A percentile compares a stretch with the other conserved stretches of the same genome.
These are phyloP conservation scores for Sepioteuthis lessoniana DNA, from an alignment of 2,888 invertebrate species.

Conservation along the genomic window DNA sequence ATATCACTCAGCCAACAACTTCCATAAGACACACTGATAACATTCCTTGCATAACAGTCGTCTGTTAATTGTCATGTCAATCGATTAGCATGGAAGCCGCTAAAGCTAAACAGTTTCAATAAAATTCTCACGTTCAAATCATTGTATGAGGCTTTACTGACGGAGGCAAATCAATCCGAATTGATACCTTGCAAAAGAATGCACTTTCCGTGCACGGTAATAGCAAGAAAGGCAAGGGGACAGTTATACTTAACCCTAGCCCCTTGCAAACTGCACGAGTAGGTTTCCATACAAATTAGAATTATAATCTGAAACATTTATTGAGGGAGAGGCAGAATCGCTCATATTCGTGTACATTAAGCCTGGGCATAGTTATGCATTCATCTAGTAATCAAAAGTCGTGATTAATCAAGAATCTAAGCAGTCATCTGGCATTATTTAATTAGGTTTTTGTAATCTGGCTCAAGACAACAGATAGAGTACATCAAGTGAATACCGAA, in stretches of 20 bases:
- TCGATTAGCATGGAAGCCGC: background rate
- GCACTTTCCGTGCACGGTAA: background rate
- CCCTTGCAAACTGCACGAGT: background rate
- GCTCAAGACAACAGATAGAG: too few relatives aligned
- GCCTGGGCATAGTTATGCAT: too few relatives aligned
- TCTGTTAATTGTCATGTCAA: background rate
- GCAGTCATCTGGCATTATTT: too few relatives aligned
- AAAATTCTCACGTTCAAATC: background rate
- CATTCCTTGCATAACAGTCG: background rate
- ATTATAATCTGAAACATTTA: too few relatives aligned
- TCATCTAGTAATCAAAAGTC: too few relatives aligned
- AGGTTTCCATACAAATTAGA: background rate
- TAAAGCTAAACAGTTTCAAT: background rate
- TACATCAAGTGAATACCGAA: too few relatives aligned
- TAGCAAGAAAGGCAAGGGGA: background rate
- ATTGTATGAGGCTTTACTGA: background rate
- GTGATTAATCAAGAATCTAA: too few relatives aligned
- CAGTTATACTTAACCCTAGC: background rate
- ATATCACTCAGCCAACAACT: background rate
- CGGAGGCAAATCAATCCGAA: background rate
- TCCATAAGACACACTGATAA: background rate
- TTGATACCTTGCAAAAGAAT: background rate
- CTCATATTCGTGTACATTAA: too few relatives aligned
- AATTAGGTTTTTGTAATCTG: too few relatives aligned
- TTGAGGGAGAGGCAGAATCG: too few relatives aligned